Evolutionary conservation across 2,113 vertebrate species (phyloP), one percentile per base, ranked within the genome.

Genomic region (Leuciscus idus): DNA sequence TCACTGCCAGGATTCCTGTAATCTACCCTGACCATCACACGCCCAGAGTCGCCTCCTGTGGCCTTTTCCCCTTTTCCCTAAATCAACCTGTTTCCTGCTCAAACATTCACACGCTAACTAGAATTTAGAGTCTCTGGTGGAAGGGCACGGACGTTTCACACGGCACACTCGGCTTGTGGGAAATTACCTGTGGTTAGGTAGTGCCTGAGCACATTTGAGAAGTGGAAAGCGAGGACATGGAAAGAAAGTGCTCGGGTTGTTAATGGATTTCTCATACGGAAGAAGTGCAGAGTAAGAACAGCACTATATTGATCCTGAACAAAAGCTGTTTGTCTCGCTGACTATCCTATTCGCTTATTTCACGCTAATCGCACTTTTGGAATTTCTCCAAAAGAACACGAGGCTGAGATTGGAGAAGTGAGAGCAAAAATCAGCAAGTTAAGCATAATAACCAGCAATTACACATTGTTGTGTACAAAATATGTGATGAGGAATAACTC

Each of bases 1-100:
- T 85, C 89, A 84, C 89, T 87, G 89, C 88, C 92, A 90, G 90
- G 92, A 86, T 93, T 93, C 92, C 93, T 94, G 91, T 92, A 88
- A 91, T 93, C 91, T 86, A 39, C 86, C 88, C 90, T 92, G 87
- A 93, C 87, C 87, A 77, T 50, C 73, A 85, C 84, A 91, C 86
- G 85, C 86, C 90, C 88, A 82, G 81, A 80, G 85, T 90, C 89
- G 80, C 87, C 90, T 93, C 92, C 90, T 91, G 90, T 86, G 90
- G 83, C 88, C 90, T 88, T 90, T 88, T 85, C 86, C 61, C 90
- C 89, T 89, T 91, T 88, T 88, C 73, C 70, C 87, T 91, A 89
- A 90, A 85, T 80, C 83, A 89, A 90, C 88, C 78, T 84, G 62
- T 30, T 82, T 87, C 91, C 87, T 83, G 87, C 89, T 84, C 88